Evolutionary conservation across 2,797 vertebrate genomes (phyloP), one percentile per base, ranked within the genome.

Genomic region (Poecilia picta): DNA sequence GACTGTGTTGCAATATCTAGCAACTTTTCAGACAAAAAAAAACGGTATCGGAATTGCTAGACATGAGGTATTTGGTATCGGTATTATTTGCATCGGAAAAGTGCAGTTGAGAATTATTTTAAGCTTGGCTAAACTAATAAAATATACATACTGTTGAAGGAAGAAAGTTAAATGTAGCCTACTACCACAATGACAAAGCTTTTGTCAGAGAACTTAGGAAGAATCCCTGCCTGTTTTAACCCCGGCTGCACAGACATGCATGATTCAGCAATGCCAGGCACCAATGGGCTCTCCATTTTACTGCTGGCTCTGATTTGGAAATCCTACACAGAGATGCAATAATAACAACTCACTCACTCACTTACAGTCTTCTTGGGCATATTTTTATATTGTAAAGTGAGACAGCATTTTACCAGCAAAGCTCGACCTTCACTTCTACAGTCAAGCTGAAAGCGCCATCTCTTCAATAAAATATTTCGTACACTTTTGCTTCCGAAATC

Each of bases 271-370:
- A 45, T 73, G 72, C 83, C 81, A 74, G 43, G 15, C 3, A 20
- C 39, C 64, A 68, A 75, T 72, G 78, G 55, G 31, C 36, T 72
- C 49, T 36, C 45, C 73, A 43, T 59, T 78, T 46, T 25, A 82
- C 62, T 45, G 73, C 49, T 6, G 8, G 59, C 39, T 53, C 74
- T 78, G 78, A 86, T 83, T 83, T 12, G 11, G 76, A 72, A 70
- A 46, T 83, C 39, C 71, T 74, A 81, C 73, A 82, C 72, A 79
- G 28, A 49, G 25, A 80, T 84, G 85, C 82, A 81, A 39, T 81
- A 78, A 79, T 41, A 86, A 81, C 86, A 66, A 74, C 72, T 81
- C 39, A 55, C 53, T 74, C 47, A 66, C 57, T 59, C 57, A 31
- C 57, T 59, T 31, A 59, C 41, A 74, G 62, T 78, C 33, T 80